A percentile compares a stretch with the other conserved stretches of the same genome.
These are phyloP conservation scores for Cyrtorhinus lividipennis DNA, from an alignment of 1,140 invertebrate genomes.

Conservation along the genomic window DNA sequence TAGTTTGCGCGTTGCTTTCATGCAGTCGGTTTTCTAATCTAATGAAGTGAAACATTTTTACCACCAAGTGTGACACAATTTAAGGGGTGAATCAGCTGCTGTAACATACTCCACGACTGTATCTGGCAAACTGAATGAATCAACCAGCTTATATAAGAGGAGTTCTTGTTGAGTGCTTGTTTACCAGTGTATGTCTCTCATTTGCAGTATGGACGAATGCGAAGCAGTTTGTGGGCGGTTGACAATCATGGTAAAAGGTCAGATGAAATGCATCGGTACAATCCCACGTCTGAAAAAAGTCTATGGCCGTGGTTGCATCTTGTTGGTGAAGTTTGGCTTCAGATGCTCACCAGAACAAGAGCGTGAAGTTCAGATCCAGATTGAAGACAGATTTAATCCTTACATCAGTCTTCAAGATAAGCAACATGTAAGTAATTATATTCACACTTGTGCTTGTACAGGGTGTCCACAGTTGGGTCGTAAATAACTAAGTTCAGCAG, in stretches of 20 bases:
- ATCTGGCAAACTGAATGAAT: too few species aligned
- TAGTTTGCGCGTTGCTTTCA: too few species aligned
- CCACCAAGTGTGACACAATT: too few species aligned
- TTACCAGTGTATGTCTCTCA: too few species aligned
- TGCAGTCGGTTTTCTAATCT: too few species aligned
- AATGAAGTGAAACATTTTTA: too few species aligned
- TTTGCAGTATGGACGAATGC: slow-evolving; percentile 36
- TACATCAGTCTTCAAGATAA: slow-evolving; percentile 23
- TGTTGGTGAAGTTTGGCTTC: slow-evolving; percentile 29
- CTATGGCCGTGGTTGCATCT: slow-evolving; percentile 33
- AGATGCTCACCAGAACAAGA: background rate
- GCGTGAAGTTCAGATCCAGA: background rate
- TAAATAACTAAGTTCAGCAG: too few species aligned
- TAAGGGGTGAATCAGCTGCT: too few species aligned
- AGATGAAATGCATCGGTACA: slow-evolving; percentile 34
- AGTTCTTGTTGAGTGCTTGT: too few species aligned
- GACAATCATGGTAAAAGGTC: slow-evolving; percentile 78
- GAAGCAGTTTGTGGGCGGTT: slow-evolving; percentile 75
- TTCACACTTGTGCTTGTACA: background rate
- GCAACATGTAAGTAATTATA: slow-evolving; percentile 20
- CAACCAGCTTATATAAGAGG: too few species aligned
- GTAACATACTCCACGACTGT: too few species aligned
- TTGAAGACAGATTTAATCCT: slow-evolving; percentile 8
- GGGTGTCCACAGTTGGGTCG: too few species aligned
- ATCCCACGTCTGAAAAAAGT: slow-evolving; percentile 34